Percentiles rank a stretch among this genome's conserved stretches.
Evolutionary conservation across 2,113 vertebrate genomes (phyloP).

Genomic region (Empidonax alnorum): DNA sequence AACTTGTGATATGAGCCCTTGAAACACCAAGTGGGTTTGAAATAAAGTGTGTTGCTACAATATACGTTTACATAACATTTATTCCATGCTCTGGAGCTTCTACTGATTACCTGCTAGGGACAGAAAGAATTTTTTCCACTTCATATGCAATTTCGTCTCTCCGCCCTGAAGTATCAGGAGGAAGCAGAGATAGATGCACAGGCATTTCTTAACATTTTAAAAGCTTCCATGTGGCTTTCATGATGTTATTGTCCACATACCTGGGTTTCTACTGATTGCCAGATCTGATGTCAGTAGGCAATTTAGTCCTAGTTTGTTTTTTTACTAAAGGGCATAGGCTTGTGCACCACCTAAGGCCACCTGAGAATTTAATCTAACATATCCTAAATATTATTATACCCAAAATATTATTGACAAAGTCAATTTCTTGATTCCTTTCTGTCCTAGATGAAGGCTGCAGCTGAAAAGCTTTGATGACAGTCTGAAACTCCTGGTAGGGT

Average conservation of each 20-base stretch:
- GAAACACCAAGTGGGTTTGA: slow-evolving; percentile 12
- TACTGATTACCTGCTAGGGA: slow-evolving; percentile 17
- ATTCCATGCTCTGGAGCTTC: neutral
- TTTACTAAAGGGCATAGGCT: neutral
- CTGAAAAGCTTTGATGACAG: neutral
- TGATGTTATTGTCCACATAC: neutral
- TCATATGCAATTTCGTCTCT: neutral
- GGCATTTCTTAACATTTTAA: neutral
- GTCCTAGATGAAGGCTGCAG: neutral
- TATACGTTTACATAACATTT: slow-evolving; percentile 10
- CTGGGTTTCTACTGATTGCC: neutral
- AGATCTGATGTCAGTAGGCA: neutral
- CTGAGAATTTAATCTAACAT: neutral
- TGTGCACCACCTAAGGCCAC: neutral
- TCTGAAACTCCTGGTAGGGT: neutral
- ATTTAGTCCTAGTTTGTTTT: neutral
- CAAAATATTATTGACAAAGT: neutral
- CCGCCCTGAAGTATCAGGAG: neutral
- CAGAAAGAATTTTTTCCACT: neutral
- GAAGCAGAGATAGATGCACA: neutral
- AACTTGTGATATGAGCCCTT: slow-evolving; percentile 7
- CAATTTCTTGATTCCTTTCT: neutral
- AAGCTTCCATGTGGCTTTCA: neutral
- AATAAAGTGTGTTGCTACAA: neutral
- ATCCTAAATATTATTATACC: neutral